A percentile compares a stretch with the other conserved stretches of the same genome.
These are phyloP conservation scores for Melitaea athalia DNA, from an alignment of 2,888 invertebrate species.

Conservation along the genomic window DNA sequence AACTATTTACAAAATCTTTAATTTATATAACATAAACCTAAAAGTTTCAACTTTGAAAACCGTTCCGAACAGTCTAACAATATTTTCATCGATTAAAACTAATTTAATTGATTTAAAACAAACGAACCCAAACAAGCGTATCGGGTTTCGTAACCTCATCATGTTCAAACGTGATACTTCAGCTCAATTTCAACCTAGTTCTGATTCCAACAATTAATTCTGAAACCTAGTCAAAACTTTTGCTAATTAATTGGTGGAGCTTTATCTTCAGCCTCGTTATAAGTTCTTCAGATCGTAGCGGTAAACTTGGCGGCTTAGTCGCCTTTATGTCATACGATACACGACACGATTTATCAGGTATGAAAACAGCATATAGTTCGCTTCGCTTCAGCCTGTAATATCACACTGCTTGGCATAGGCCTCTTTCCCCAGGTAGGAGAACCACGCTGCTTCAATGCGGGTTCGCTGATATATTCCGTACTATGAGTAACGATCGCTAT, in stretches of 20 bases:
- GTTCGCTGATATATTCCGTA: too few species aligned
- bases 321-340: background rate
- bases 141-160: slow-evolving; percentile 6
- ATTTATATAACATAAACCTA: too few species aligned
- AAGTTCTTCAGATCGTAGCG: slow-evolving; percentile 40
- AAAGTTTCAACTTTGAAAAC: background rate
- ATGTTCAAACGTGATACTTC: slow-evolving; percentile 26
- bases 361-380: too few species aligned
- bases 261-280: slow-evolving; percentile 55
- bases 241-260: slow-evolving; percentile 63
- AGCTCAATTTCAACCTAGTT: slow-evolving; percentile 34
- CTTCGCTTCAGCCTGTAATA: too few species aligned
- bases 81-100: background rate
- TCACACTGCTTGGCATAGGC: too few species aligned
- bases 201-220: slow-evolving; percentile 40
- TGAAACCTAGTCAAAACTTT: slow-evolving; percentile 55
- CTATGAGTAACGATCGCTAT: too few species aligned
- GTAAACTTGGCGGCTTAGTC: slow-evolving; percentile 29
- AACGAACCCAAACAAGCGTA: slow-evolving; percentile 14
- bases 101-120: slow-evolving; percentile 9
- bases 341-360: background rate
- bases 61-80: background rate
- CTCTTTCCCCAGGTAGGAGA: too few species aligned
- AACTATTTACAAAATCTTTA: too few species aligned
- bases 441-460: too few species aligned